Base-by-base conservation (phyloP, 2,797 vertebrate genomes). In the Arremon brunneinucha region DNA sequence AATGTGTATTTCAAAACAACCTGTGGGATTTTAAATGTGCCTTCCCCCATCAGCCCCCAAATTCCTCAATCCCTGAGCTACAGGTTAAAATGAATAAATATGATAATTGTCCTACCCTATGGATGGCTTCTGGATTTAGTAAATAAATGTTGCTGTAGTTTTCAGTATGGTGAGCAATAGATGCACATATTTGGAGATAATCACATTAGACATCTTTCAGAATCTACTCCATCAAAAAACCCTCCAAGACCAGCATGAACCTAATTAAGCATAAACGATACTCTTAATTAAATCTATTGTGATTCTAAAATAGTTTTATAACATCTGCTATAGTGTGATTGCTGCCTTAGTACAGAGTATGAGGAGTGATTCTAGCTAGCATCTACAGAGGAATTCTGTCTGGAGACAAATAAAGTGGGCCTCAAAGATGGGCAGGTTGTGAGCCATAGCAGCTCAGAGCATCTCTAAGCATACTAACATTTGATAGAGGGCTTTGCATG, bases 21-120 rank as follows among this genome's bases (percentile, higher is more conserved):
- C 21, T 49, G 17, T 43, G 19, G 39, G 14, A 78, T 90, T 93
- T 81, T n/a, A 78, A 35, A 69, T 34, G 5, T 49, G 26, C 4
- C 3, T 53, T 53, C 28, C 10, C 10, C 3, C 12, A 3, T 1
- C 10, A 75, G 18, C 3, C 5, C 0, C 1, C 4, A 18, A 23
- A 34, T 52, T 84, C 35, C 71, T 87, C 46, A 71, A 2, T 64
- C 17, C 49, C 30, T 68, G 22, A 87, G 37, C 12, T 83, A 34
- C 34, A 80, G 3, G 7, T 53, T 64, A 57, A 87, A 76, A 78
- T 21, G 1, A 65, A 47, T 37, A 75, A 72, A 62, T 59, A 18
- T 65, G 43, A 59, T n/a, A 16, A 80, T 69, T 72, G 1, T 8
- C 12, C 28, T 79, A 47, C 19, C 8, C 27, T 60, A 30, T 7